Evolutionary conservation across 1,140 invertebrate genomes (phyloP), one percentile per base, ranked within the genome.

Genomic region (Drusus annulatus): DNA sequence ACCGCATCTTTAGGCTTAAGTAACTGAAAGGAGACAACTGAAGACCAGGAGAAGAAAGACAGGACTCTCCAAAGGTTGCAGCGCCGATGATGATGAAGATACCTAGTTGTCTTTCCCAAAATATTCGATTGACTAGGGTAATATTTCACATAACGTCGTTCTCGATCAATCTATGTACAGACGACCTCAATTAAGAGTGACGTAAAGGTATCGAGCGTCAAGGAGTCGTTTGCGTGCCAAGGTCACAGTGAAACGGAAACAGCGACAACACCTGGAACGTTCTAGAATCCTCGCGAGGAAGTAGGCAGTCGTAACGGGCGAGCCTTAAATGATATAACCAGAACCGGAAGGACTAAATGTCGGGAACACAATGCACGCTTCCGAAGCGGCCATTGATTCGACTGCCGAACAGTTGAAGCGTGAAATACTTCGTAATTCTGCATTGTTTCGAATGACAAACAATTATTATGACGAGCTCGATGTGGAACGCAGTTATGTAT

Each of bases 251-350:
- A 4, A 51, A 25, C 50, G 68, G 68, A 68, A 68, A 21, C 36
- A 45, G 36, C 36, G 10, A 45, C 36, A 45, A 68, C 63, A 68
- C 63, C 63, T 68, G 63, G 31, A 68, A 68, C 56, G 28, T 36
- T 65, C 21, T 65, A 65, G 21, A 65, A 36, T 36, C 63, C 63
- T 23, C 56, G 25, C 19, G 52, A 28, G 50, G 45, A 71, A 52
- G 15, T 28, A 28, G 60, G 3, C 17, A 63, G n/a, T 19, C 31
- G 65, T 71, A 71, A 71, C 68, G 68, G 68, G 68, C 45, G 68
- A 52, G 68, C 68, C 68, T 71, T 71, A 71, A 52, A 51, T 52
- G 68, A 71, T 52, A 23, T 51, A 71, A 71, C n/a, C 68, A 51
- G 45, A 19, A 71, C 68, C 36, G 68, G 68, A 71, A 71, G 68